phyloP scores from a whole-genome alignment of 1,140 invertebrate genomes.

The Cepaea nemoralis region DNA sequence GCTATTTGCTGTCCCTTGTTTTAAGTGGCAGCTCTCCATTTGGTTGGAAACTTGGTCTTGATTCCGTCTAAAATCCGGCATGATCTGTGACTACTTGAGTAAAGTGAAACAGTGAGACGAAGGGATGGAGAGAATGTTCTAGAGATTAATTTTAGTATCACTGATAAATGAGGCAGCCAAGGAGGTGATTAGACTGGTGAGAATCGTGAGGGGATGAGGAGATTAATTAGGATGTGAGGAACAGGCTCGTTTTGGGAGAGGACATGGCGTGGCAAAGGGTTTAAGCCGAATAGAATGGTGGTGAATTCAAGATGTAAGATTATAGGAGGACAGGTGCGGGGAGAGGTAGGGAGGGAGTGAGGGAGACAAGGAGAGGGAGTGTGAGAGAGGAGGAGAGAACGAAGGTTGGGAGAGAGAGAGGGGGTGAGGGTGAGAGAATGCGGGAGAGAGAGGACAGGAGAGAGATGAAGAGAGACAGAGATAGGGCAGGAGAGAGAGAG shows the following conservation, averaged over 20 bases:
- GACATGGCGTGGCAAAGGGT: too few species aligned
- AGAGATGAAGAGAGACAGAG: too few species aligned
- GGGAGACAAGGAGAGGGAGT: neutral
- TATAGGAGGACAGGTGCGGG: too few species aligned
- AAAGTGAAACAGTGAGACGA: neutral
- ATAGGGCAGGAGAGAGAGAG: neutral
- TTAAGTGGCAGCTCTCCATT: slow-evolving; percentile 11
- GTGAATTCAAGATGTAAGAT: too few species aligned
- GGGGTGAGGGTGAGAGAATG: too few species aligned
- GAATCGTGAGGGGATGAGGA: too few species aligned
- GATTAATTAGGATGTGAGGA: too few species aligned
- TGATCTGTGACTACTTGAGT: slow-evolving; percentile 1
- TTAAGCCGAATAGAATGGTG: too few species aligned
- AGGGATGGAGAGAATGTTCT: neutral
- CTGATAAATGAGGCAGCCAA: neutral
- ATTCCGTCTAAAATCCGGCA: slow-evolving; percentile 2
- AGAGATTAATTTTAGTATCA: neutral
- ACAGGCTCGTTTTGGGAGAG: too few species aligned
- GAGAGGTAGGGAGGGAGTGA: slow-evolving; percentile 1
- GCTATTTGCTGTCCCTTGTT: neutral
- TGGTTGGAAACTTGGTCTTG: neutral
- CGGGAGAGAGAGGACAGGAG: neutral
- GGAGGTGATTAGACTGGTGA: too few species aligned
- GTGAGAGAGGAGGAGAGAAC: neutral
- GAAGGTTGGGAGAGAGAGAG: neutral